These are phyloP conservation scores for Paramuricea clavata DNA, from an alignment of 92 coral and sea anemone genomes.

Conservation along the genomic window DNA sequence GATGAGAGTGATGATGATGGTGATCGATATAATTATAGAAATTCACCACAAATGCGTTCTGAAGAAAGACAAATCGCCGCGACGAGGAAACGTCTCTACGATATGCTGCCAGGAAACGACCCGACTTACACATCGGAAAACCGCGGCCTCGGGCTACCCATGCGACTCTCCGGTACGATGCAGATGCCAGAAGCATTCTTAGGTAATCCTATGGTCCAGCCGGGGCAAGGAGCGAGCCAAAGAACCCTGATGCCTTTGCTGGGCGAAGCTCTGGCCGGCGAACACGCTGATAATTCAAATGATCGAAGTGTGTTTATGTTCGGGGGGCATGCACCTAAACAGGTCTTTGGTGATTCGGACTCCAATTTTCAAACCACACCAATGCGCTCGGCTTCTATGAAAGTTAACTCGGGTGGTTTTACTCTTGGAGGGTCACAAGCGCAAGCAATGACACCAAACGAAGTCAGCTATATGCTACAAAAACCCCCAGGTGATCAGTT, in stretches of 20 bases:
- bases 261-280: conserved; percentile 32
- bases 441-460: conserved; percentile 37
- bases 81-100: conserved; percentile 23
- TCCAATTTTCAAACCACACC: not conserved
- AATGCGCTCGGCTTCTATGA: conserved; percentile 3
- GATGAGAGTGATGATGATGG: not conserved
- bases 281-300: conserved; percentile 45
- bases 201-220: conserved; percentile 38
- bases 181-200: conserved; percentile 40
- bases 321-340: conserved; percentile 10
- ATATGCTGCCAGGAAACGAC: conserved; percentile 51
- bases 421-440: conserved; percentile 24
- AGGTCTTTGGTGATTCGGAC: conserved; percentile 5
- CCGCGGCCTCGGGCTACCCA: conserved; percentile 8
- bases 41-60: conserved; percentile 1
- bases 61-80: conserved; percentile 29
- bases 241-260: conserved; percentile 8
- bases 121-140: conserved; percentile 37
- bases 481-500: not conserved
- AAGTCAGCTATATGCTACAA: conserved; percentile 29
- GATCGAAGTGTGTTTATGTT: conserved; percentile 31
- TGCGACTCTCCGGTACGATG: not conserved
- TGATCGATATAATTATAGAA: not conserved
- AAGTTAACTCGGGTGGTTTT: conserved; percentile 1
- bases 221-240: conserved; percentile 6